Evolutionary conservation across 2,888 invertebrate species (phyloP).

Genomic region (Nomada ferruginata): DNA sequence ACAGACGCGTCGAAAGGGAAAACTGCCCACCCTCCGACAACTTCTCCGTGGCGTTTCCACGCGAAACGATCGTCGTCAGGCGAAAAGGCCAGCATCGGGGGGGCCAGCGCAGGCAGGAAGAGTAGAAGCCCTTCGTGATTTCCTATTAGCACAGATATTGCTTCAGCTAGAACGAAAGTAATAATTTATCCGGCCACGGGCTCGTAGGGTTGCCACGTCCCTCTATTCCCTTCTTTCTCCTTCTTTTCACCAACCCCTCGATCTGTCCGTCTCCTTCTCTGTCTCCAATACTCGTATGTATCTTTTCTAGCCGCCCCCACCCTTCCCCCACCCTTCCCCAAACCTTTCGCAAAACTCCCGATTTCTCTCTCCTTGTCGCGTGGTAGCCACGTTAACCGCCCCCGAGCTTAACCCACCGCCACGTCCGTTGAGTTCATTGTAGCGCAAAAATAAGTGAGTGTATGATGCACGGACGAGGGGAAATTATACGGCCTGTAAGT

Average conservation of each 20-base stretch:
- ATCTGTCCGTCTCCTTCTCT: constrained; percentile 20
- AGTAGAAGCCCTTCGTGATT: constrained; percentile 76
- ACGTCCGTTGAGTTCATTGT: constrained; percentile 77
- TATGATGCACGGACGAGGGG: constrained; percentile 80
- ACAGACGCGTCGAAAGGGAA: constrained; percentile 47
- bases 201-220: constrained; percentile 60
- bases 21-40: constrained; percentile 33
- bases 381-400: constrained; percentile 58
- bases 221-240: constrained; percentile 21
- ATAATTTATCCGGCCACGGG: constrained; percentile 78
- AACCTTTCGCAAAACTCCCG: neutral
- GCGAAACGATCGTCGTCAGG: constrained; percentile 38
- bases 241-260: constrained; percentile 10
- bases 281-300: constrained; percentile 29
- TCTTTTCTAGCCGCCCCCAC: constrained; percentile 5
- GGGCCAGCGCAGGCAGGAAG: constrained; percentile 49
- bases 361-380: constrained; percentile 19
- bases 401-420: constrained; percentile 69
- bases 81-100: constrained; percentile 29
- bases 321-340: neutral
- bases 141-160: constrained; percentile 81
- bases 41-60: constrained; percentile 47
- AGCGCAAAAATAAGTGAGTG: constrained; percentile 82
- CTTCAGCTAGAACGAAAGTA: constrained; percentile 77
- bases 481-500: constrained; percentile 77